Conservation (phyloP, 1,140 invertebrate genomes). For the Aphaenogaster ashmeadi region DNA sequence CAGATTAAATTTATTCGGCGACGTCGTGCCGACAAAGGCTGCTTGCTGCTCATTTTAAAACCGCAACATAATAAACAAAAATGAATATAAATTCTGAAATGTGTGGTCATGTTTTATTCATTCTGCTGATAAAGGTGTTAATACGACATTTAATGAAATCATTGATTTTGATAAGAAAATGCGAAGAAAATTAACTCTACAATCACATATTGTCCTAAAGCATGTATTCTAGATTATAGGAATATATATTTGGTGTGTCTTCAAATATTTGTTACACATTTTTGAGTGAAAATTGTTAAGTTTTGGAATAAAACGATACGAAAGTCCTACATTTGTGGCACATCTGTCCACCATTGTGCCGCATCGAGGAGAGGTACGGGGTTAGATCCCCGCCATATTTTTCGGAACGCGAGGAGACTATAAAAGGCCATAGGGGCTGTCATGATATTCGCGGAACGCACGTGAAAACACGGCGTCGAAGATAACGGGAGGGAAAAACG, state of each 20-base stretch:
- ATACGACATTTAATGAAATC: slow-evolving; percentile 9
- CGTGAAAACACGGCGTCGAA: slow-evolving; percentile 17
- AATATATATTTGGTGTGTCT: not conserved
- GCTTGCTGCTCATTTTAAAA: not conserved
- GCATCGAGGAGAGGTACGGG: not conserved
- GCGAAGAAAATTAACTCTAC: not conserved
- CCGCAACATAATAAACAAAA: slow-evolving; percentile 23
- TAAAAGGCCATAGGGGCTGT: not conserved
- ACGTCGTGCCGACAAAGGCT: slow-evolving; percentile 32
- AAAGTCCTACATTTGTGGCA: not conserved
- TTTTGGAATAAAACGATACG: not conserved
- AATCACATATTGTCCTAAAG: not conserved
- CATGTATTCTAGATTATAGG: not conserved
- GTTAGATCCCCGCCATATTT: slow-evolving; percentile 19
- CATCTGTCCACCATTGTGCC: slow-evolving; percentile 15
- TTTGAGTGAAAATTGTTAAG: not conserved
- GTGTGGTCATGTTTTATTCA: not conserved
- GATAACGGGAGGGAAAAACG: slow-evolving; percentile 29
- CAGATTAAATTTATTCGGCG: slow-evolving; percentile 34
- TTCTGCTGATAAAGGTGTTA: not conserved
- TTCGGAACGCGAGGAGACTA: not conserved
- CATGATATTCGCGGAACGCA: slow-evolving; percentile 13
- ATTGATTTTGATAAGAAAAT: not conserved
- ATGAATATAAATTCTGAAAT: slow-evolving; percentile 17
- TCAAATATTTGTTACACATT: not conserved